Base-by-base conservation (phyloP, 2,797 vertebrate genomes). In the Gouania willdenowi region DNA sequence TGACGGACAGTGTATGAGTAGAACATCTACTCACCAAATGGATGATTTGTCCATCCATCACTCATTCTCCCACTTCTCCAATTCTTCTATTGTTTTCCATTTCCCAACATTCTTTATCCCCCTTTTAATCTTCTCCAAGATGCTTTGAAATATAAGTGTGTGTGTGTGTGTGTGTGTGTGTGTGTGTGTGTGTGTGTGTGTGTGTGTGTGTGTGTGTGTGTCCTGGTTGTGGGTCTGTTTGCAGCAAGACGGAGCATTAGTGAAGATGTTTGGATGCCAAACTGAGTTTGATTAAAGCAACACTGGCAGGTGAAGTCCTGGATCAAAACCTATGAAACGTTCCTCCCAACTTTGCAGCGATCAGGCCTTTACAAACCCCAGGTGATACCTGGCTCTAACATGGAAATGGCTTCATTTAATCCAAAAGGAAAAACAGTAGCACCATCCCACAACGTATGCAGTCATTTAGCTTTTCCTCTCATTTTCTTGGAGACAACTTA, bases 261-360 rank as follows among this genome's bases (percentile, higher is more conserved):
- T 41, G 53, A 49, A 65, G 65, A 57, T 39, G 34, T 41, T 45
- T 43, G 34, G 56, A 53, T 66, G 75, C 72, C 72, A 78, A 75
- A 78, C 70, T 62, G 32, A 4, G 50, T 65, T 56, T 55, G 57
- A 77, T 64, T 56, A 44, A 36, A 45, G 35, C 37, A 44, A 23
- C 29, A 26, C 18, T 61, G 72, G 67, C 81, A 84, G 79, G 77
- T 52, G 63, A 47, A 76, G 47, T 67, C 55, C 63, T 77, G 71
- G 74, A 80, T 59, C 62, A 46, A 52, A 68, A 63, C 41, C 39
- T 30, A 6, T 35, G 64, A 14, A 46, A 25, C 67, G 59, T 80
- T 77, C 57, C 57, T 66, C 55, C 62, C 16, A 50, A 55, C 51
- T 54, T 33, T 70, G 37, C 47, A 61, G 53, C 59, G 48, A 41